Conservation (phyloP, 2,797 vertebrate species). For the Emys orbicularis region DNA sequence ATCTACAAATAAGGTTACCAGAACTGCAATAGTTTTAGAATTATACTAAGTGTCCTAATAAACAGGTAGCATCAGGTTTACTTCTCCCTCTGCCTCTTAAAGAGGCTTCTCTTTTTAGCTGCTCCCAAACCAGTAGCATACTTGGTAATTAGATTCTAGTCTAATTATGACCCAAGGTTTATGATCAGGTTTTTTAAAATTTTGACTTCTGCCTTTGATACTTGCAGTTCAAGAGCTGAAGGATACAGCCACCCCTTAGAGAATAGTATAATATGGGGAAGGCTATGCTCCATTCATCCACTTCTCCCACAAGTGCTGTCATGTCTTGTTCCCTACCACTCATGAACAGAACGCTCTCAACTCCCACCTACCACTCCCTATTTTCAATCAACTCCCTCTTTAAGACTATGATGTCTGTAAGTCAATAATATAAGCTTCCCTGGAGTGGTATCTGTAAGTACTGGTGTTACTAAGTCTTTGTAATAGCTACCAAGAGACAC, state of each 20-base stretch:
- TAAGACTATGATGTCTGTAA: not conserved
- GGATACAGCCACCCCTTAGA: not conserved
- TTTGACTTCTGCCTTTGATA: not conserved
- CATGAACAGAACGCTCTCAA: not conserved
- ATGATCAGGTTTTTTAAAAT: not conserved
- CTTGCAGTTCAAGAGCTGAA: not conserved
- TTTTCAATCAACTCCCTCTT: not conserved
- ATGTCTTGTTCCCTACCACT: not conserved
- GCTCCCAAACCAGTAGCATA: not conserved
- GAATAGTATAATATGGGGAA: no score
- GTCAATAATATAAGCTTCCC: not conserved
- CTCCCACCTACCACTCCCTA: not conserved
- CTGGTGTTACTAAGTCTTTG: not conserved
- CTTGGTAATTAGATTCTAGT: not conserved
- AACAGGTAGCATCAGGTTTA: not conserved
- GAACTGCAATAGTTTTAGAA: not conserved
- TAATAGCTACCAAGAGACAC: fast-evolving
- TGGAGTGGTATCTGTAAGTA: not conserved
- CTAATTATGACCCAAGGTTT: not conserved
- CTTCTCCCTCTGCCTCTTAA: not conserved
- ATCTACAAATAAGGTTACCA: not conserved
- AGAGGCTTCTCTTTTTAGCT: not conserved
- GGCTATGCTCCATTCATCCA: not conserved
- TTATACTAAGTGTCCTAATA: not conserved
- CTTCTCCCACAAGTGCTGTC: not conserved